Percentiles rank a stretch among this genome's conserved stretches.
These are phyloP conservation scores for Tetrapedia diversipes DNA, from an alignment of 2,888 invertebrate genomes.

Conservation along the genomic window DNA sequence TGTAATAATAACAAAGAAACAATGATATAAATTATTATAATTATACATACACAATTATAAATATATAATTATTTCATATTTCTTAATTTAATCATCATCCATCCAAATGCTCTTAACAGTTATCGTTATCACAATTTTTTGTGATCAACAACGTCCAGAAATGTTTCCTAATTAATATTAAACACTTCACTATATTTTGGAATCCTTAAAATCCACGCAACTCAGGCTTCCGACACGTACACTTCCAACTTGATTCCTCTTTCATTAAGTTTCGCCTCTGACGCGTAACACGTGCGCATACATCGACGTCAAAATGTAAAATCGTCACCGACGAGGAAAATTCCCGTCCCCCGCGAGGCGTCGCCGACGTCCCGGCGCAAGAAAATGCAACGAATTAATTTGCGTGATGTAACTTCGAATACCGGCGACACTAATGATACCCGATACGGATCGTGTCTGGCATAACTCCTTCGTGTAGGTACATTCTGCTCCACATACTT, in stretches of 20 bases:
- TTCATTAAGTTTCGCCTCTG: background rate
- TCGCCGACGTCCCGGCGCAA: background rate
- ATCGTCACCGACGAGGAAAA: conserved; percentile 9
- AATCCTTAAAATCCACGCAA: too few species aligned
- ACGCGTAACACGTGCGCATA: background rate
- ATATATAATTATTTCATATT: too few species aligned
- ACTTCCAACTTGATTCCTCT: background rate
- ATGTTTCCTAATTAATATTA: too few species aligned
- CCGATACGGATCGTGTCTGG: conserved; percentile 49
- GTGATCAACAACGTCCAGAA: too few species aligned
- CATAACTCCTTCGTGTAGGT: conserved; percentile 53
- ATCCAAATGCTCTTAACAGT: too few species aligned
- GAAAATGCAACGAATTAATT: conserved; percentile 39
- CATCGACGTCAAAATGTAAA: background rate
- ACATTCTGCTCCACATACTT: conserved; percentile 57
- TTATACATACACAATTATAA: too few species aligned
- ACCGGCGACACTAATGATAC: conserved; percentile 56
- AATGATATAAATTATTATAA: too few species aligned
- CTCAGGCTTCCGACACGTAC: too few species aligned
- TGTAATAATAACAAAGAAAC: too few species aligned
- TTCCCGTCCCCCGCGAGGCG: background rate
- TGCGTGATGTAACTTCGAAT: conserved; percentile 28
- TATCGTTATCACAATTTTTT: too few species aligned
- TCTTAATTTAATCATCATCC: too few species aligned
- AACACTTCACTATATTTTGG: too few species aligned